Base-by-base conservation (phyloP, 2,888 invertebrate species). In the Ophion costatus region DNA sequence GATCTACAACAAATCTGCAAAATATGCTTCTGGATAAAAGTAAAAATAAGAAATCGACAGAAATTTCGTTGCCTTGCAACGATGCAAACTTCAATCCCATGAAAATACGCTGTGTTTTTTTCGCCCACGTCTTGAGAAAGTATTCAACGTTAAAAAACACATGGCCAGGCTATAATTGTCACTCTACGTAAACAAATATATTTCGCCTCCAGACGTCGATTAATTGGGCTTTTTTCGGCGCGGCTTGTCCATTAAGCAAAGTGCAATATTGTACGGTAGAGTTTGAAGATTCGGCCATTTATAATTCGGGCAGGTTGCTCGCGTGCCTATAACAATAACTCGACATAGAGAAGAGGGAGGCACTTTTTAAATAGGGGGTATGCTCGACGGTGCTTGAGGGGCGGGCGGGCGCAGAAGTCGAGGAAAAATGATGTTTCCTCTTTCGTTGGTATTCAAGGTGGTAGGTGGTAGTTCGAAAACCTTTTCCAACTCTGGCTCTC, bases 371-470 rank as follows among this genome's bases (percentile, higher is more conserved):
- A 77, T 82, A 63, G 69, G 70, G 63, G 56, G 66, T 80, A 82
- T 82, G 80, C 67, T 56, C 56, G 77, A 22, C 22, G 74, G 64
- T 59, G 61, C 59, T 73, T 33, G 51, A 42, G 63, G 45, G 67
- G 33, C n/a, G 63, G 69, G 4, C 51, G 63, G 73, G 80, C 56
- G 75, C 20, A 29, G 71, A 59, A 45, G 66, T n/a, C 64, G 67
- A 83, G 74, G 82, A 84, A 84, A 79, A 71, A 80, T 73, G 80
- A 67, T 73, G 77, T 74, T 85, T 82, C 80, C 73, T 80, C 82
- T 82, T 80, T 85, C 82, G 82, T 85, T 85, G 85, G 82, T 85
- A 85, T 85, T 85, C 85, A 85, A 77, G 85, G 80, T 77, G 59
- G 82, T 77, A 80, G 70, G 73, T 74, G 67, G 80, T 73, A 73